Base-by-base conservation (phyloP, 1,140 invertebrate genomes). In the Dufourea novaeangliae region DNA sequence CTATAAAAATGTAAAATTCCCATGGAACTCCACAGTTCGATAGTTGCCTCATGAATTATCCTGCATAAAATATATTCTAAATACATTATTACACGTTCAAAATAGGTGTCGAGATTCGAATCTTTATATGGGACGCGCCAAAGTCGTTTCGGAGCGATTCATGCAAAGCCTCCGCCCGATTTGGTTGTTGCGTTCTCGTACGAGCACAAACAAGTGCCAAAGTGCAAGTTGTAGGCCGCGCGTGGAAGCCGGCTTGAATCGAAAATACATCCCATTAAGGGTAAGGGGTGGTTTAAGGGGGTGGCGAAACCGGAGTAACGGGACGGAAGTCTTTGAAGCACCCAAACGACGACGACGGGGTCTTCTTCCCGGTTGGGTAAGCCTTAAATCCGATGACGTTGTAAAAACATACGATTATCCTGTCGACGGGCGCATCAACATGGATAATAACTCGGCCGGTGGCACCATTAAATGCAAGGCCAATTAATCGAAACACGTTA, bases 221-320 rank as follows among this genome's bases (percentile, higher is more conserved):
- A 67, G 10, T n/a, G n/a, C 27, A 8, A 54, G 54, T 76, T n/a
- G 50, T 27, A 56, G 27, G 27, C 39, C 41, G 44, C 34, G 27
- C 17, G 64, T 64, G 46, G 46, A 50, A 78, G 80, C 66, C 64
- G 8, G n/a, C 20, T 41, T 10, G 20, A n/a, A 39, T 41, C 10
- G 44, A 84, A 84, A 84, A 77, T 78, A n/a, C n/a, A 84, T 85
- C 82, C 68, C 57, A 74, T 84, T 83, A 84, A 56, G 27, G 14
- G 14, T 7, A 11, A 39, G n/a, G 27, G 25, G n/a, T n/a, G n/a
- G n/a, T n/a, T n/a, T n/a, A n/a, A n/a, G n/a, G n/a, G n/a, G n/a
- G 46, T 17, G 29, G 7, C 3, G 63, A 14, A 71, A 68, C n/a
- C 25, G 52, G 62, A 29, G 72, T 22, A 69, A 76, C 52, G n/a